These are phyloP conservation scores for Thermophis baileyi DNA, from an alignment of 2,113 vertebrate genomes.

Conservation along the genomic window DNA sequence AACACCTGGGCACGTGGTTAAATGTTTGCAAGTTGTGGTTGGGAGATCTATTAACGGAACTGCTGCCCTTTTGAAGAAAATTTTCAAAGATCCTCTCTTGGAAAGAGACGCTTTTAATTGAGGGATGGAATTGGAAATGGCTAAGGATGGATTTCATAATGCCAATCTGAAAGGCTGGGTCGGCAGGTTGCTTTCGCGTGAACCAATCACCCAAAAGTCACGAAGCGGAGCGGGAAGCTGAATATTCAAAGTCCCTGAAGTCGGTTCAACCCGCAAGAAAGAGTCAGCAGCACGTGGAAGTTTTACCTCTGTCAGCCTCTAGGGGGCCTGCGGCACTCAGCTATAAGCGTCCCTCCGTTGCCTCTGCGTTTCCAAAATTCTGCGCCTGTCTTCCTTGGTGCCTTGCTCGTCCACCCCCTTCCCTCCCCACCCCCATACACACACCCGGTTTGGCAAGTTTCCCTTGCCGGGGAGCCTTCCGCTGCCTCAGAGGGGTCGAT, in stretches of 20 bases:
- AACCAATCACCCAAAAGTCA: neutral
- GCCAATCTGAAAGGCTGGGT: neutral
- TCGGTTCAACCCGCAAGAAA: neutral
- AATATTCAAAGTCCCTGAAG: neutral
- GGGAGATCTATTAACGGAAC: neutral
- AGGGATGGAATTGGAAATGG: neutral
- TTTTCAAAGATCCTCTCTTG: neutral
- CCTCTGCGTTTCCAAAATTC: neutral
- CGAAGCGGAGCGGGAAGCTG: neutral
- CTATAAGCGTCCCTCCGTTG: neutral
- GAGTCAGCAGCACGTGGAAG: too few species aligned
- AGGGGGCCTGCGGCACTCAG: neutral
- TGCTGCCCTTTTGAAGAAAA: neutral
- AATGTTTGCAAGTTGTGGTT: neutral
- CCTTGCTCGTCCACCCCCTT: neutral
- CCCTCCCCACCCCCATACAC: neutral
- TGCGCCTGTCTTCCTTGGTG: neutral
- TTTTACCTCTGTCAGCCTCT: constrained; percentile 22
- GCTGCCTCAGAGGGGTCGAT: neutral
- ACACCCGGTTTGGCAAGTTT: constrained; percentile 51
- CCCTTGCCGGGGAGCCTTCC: neutral
- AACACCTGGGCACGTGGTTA: neutral
- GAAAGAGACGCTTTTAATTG: neutral
- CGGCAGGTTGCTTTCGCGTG: neutral
- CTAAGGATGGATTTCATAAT: neutral